Evolutionary conservation across 2,797 vertebrate species (phyloP).

Genomic region (Propithecus perrieri): DNA sequence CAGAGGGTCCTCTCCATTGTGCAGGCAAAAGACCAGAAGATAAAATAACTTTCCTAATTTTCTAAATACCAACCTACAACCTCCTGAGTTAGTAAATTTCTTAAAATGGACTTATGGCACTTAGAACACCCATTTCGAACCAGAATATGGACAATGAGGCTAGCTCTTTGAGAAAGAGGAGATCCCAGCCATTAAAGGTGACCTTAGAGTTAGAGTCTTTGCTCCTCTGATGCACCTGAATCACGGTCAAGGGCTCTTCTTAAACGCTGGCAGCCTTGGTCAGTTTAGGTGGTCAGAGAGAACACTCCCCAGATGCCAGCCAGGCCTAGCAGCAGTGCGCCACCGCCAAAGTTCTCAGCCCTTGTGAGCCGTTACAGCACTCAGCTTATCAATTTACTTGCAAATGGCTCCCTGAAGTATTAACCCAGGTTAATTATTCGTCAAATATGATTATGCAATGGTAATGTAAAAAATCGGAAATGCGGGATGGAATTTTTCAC

Average conservation of each 20-base stretch:
- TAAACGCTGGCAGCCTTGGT: neutral
- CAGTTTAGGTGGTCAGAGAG: slow-evolving; percentile 72
- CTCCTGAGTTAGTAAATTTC: neutral
- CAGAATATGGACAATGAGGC: neutral
- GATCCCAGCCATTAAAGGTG: neutral
- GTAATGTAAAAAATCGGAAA: slow-evolving; percentile 91
- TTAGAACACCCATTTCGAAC: neutral
- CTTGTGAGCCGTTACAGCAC: slow-evolving; percentile 80
- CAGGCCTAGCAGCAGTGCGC: neutral
- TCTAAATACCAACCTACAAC: neutral
- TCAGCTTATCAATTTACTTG: slow-evolving; percentile 92
- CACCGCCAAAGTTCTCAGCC: slow-evolving; percentile 79
- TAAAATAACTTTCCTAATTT: neutral
- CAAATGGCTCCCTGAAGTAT: slow-evolving; percentile 91
- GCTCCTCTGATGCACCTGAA: neutral
- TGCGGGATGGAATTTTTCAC: slow-evolving; percentile 94
- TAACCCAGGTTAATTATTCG: slow-evolving; percentile 95
- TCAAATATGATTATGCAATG: slow-evolving; percentile 94
- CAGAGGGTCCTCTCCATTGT: neutral
- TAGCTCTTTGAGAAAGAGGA: neutral
- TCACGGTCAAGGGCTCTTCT: neutral
- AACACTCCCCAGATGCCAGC: neutral
- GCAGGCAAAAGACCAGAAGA: neutral
- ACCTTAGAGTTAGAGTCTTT: neutral
- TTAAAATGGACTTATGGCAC: neutral